Base-by-base conservation (phyloP, 2,888 invertebrate species). In the Drosophila anceps region DNA sequence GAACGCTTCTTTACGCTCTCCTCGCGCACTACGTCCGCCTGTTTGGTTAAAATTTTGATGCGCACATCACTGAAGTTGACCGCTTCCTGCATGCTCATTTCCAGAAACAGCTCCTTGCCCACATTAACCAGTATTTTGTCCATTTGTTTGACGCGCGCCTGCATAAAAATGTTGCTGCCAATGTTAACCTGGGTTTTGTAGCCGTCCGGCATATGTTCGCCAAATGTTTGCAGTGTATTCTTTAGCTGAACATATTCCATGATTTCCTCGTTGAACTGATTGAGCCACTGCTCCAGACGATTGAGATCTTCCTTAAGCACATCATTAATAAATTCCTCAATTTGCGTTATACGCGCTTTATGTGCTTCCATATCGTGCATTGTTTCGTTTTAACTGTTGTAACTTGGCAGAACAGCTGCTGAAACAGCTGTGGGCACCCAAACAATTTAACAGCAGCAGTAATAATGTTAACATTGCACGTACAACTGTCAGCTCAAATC, bases 131-230 rank as follows among this genome's bases (percentile, higher is more conserved):
- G 93, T 58, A 98, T 94, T 44, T 93, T 95, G 58, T 94, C 93
- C 59, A 97, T 95, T 62, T 95, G 93, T 0, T 66, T 72, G 7
- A 86, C 88, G 2, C 73, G 73, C 2, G 97, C 97, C 91, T 97
- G 96, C 91, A 96, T 95, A 86, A 96, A 98, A 80, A 97, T 96
- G 91, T 96, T 96, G 82, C 96, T 96, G n/a, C 98, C 98, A 35
- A 98, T 93, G 91, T 98, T 96, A 31, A 98, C 94, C 93, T 96
- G 94, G 0, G 96, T 95, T 85, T 95, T 95, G 57, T 95, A 93
- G 33, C 94, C 94, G 71, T 93, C 93, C 7, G 94, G 94, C 53
- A 95, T 93, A 0, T 94, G 90, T 4, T 93, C 93, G 39, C 94
- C 94, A 5, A 97, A 92, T 0, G 95, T 95, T 90, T 95, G 94